Conservation (phyloP, 2,888 invertebrate genomes). For the Oscheius sp. region DNA sequence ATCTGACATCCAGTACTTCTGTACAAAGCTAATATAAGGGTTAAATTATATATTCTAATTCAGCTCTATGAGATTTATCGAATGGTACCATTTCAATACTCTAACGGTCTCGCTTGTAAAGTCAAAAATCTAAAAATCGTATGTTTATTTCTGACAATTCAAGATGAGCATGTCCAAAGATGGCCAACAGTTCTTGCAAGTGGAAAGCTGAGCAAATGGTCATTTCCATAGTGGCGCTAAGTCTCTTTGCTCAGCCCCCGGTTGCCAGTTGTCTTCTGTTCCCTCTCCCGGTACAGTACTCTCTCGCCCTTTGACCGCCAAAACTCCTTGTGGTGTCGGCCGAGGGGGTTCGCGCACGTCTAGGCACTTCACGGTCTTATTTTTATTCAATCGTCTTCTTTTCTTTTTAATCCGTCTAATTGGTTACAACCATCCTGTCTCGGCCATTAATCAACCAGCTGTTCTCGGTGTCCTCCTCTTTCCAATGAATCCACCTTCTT, state of each 20-base stretch:
- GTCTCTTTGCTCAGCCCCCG: constrained; percentile 34
- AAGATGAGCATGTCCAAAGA: no score
- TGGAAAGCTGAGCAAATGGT: constrained; percentile 9
- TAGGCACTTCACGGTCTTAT: neutral
- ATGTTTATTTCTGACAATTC: no score
- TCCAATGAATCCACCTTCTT: neutral
- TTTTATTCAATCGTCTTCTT: neutral
- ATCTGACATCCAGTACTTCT: no score
- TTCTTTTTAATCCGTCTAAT: neutral
- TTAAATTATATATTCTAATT: no score
- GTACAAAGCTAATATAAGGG: no score
- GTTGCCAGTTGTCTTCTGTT: neutral
- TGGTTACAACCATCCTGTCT: neutral
- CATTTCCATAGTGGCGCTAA: constrained; percentile 13
- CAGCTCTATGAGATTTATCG: no score
- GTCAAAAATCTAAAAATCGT: no score
- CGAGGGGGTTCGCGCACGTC: constrained; percentile 1
- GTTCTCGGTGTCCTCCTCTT: neutral
- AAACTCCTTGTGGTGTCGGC: constrained; percentile 25
- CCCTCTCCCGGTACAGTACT: constrained; percentile 11
- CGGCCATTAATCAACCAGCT: neutral
- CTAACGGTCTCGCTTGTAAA: no score
- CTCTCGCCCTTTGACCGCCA: constrained; percentile 28
- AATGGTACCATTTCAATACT: no score
- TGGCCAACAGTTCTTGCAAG: no score